phyloP scores from a whole-genome alignment of 2,113 vertebrate genomes.

The Antennarius striatus region DNA sequence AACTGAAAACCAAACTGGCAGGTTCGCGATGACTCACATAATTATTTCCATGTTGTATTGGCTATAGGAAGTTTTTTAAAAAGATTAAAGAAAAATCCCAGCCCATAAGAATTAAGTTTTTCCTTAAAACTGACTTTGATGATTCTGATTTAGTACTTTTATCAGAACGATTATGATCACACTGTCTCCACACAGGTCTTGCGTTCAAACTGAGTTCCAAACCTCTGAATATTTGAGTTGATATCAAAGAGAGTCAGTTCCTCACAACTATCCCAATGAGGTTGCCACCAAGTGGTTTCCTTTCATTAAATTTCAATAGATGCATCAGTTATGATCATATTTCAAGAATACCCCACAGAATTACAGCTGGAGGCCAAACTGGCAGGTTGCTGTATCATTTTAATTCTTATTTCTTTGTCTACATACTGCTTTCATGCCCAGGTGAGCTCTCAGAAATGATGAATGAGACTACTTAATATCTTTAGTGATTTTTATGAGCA shows the following conservation, averaged over 20 bases:
- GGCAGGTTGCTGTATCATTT: conserved; percentile 49
- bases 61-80: not conserved
- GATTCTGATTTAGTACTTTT: not conserved
- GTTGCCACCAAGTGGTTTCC: conserved; percentile 25
- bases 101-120: no score
- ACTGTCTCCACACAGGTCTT: not conserved
- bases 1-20: no score
- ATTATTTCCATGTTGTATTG: no score
- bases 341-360: conserved; percentile 28
- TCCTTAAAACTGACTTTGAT: not conserved
- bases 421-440: conserved; percentile 42
- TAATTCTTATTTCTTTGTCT: conserved; percentile 24
- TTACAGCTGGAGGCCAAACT: conserved; percentile 40
- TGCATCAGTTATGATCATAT: conserved; percentile 37
- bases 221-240: not conserved
- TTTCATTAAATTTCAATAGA: conserved; percentile 46
- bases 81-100: no score
- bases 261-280: not conserved
- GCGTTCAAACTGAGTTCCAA: not conserved
- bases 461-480: conserved; percentile 56
- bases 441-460: conserved; percentile 57
- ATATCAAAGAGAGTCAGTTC: conserved; percentile 31
- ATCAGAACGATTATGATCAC: not conserved
- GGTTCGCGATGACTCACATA: no score
- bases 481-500: conserved; percentile 57